Evolutionary conservation across 2,888 invertebrate genomes (phyloP), one percentile per base, ranked within the genome.

Genomic region (Folsomia manolachei): DNA sequence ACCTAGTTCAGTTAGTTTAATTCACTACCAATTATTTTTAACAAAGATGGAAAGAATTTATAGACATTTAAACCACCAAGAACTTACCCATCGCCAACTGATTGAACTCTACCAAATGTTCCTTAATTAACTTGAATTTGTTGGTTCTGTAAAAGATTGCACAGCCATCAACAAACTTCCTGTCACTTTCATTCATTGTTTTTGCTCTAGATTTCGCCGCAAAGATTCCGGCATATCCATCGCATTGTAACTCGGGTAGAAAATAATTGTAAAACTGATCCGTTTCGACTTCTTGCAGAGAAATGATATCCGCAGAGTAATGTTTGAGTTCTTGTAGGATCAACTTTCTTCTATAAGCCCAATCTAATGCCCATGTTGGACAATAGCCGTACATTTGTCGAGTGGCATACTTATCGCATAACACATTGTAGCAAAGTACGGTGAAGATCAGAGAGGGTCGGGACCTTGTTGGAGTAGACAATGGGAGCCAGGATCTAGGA

Each of bases 321-420:
- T 95, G 95, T 81, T 93, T 88, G 83, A 99, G 95, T 86, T 99
- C 98, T 83, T 95, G 94, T 83, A 99, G 89, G 83, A 99, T 98
- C 76, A 94, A 92, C 86, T 96, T 95, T 87, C 97, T 96, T 81
- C 99, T 88, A 87, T 97, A 98, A 83, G 97, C 96, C 98, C 98
- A 99, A 84, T 92, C 93, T 75, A 99, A 88, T 70, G 98, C 98
- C 98, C 98, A 99, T 81, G 94, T 93, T 24, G 98, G 98, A 85
- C 98, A 99, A 86, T 99, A 99, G 82, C 95, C 97, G 87, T 99
- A 99, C 93, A 97, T 95, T 86, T 97, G 96, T 82, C 97, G 87
- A 68, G 98, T 98, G 77, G 98, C 98, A 84, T 97, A 98, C 87
- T 97, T 97, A 88, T 98, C 98, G 87, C 98, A 97, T 81, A 99